Evolutionary conservation across 2,888 invertebrate species (phyloP).

Genomic region (Drosophila barbarae): DNA sequence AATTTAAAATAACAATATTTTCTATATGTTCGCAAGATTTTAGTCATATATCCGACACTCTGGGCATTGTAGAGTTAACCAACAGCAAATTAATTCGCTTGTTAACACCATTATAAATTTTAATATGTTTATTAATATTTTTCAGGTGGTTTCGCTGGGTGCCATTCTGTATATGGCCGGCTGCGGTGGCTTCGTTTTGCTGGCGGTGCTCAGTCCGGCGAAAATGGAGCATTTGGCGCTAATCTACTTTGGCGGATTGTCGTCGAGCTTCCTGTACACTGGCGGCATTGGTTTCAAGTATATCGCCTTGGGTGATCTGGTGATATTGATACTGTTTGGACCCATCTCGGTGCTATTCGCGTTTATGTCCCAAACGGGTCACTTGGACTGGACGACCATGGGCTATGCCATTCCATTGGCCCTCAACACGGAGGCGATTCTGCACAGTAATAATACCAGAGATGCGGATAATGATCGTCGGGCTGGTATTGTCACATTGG

Average conservation of each 20-base stretch:
- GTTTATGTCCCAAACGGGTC: constrained; percentile 94
- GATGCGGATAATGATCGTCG: constrained; percentile 92
- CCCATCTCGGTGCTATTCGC: constrained; percentile 96
- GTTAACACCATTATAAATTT: constrained; percentile 12
- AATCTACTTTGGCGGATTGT: constrained; percentile 96
- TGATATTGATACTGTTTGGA: constrained; percentile 95
- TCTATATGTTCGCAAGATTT: neutral
- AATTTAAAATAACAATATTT: neutral
- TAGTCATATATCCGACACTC: neutral
- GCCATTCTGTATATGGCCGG: constrained; percentile 93
- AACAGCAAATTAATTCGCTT: neutral
- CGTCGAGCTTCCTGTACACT: constrained; percentile 97
- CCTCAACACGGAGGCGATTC: constrained; percentile 95
- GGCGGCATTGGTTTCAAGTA: constrained; percentile 97
- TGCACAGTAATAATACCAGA: constrained; percentile 96
- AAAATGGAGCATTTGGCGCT: constrained; percentile 96
- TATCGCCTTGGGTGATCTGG: constrained; percentile 95
- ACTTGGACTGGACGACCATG: constrained; percentile 93
- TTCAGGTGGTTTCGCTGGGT: constrained; percentile 91
- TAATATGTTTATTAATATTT: constrained; percentile 50
- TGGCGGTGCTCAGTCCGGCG: constrained; percentile 90
- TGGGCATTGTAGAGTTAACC: neutral
- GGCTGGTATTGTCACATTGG: constrained; percentile 95
- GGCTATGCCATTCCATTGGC: constrained; percentile 96
- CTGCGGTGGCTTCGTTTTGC: constrained; percentile 89